Conservation (phyloP, 2,797 vertebrate genomes). For the Poecile montanus region DNA sequence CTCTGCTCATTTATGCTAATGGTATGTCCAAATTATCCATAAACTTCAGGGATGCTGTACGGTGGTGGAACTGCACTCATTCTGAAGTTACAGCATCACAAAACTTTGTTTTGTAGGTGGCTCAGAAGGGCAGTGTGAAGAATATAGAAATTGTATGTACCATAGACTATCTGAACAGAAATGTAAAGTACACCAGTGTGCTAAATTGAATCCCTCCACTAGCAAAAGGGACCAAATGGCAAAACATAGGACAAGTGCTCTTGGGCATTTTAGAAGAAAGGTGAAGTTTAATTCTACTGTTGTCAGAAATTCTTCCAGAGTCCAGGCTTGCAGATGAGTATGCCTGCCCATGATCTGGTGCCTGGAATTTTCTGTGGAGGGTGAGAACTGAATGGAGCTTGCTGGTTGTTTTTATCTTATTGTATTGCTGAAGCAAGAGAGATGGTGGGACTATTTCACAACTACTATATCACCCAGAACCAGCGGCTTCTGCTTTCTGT, state of each 20-base stretch:
- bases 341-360: background rate
- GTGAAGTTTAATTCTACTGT: background rate
- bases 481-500: background rate
- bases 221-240: background rate
- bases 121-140: background rate
- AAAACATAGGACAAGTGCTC: background rate
- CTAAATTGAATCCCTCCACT: background rate
- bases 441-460: background rate
- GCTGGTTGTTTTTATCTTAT: background rate
- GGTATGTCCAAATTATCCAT: background rate
- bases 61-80: background rate
- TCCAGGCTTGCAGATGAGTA: background rate
- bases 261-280: background rate
- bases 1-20: background rate
- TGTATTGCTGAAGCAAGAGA: background rate
- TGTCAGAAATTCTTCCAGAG: background rate
- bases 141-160: background rate
- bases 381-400: background rate
- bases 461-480: background rate
- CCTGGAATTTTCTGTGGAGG: background rate
- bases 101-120: background rate
- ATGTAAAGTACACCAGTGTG: background rate
- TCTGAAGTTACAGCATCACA: background rate
- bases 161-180: background rate
- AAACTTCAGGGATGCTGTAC: background rate